Conservation (phyloP, 2,797 vertebrate genomes). For the Agapornis canus region DNA sequence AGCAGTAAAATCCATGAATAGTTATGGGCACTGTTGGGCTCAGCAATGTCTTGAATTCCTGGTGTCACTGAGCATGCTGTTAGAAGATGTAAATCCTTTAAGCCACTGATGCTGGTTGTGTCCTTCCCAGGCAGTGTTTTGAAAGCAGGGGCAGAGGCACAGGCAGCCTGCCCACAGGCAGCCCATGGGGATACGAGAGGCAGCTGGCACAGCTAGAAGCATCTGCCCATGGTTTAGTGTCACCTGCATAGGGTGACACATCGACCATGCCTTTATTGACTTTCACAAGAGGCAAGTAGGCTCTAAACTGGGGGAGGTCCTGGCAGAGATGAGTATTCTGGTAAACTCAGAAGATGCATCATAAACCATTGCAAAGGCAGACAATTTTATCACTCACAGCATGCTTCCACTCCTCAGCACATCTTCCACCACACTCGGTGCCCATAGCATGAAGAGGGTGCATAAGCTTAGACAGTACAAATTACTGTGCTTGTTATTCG, state of each 20-base stretch:
- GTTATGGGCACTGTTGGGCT: accelerated
- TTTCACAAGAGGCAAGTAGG: accelerated
- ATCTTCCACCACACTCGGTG: accelerated
- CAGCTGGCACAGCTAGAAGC: neutral
- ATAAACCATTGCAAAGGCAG: neutral
- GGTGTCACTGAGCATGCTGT: accelerated
- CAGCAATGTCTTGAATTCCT: neutral
- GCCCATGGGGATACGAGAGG: neutral
- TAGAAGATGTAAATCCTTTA: neutral
- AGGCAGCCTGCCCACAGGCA: neutral
- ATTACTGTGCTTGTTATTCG: neutral
- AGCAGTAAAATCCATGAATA: neutral
- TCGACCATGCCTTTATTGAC: accelerated
- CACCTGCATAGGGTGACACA: neutral
- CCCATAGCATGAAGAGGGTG: neutral
- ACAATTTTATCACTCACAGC: neutral
- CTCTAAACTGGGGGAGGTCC: neutral
- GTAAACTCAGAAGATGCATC: neutral
- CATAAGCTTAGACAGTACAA: neutral
- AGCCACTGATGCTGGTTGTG: accelerated
- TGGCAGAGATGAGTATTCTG: neutral
- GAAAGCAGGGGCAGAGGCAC: accelerated
- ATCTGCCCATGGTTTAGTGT: neutral
- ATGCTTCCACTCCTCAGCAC: accelerated
- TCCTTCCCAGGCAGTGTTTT: neutral